Evolutionary conservation across 2,888 invertebrate genomes (phyloP).

Genomic region (Metellina segmentata): DNA sequence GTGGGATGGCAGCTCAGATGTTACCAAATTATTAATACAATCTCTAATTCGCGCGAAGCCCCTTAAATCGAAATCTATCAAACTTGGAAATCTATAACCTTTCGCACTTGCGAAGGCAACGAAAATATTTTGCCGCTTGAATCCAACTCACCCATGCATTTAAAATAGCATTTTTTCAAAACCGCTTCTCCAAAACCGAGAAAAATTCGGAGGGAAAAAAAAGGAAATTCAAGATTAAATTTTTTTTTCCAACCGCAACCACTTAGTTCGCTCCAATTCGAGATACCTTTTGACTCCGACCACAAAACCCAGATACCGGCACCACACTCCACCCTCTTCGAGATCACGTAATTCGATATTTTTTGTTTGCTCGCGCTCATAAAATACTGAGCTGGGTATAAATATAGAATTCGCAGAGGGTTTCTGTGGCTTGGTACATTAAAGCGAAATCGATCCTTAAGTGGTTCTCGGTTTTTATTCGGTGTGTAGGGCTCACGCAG

Average conservation of each 20-base stretch:
- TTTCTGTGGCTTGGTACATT: neutral
- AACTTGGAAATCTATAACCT: too few species aligned
- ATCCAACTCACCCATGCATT: too few species aligned
- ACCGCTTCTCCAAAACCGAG: too few species aligned
- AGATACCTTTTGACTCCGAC: neutral
- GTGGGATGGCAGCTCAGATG: too few species aligned
- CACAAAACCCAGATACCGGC: neutral
- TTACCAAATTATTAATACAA: too few species aligned
- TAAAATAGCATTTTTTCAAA: too few species aligned
- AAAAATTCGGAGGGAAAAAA: too few species aligned
- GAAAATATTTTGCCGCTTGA: too few species aligned
- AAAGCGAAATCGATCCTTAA: conserved; percentile 13
- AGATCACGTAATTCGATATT: neutral
- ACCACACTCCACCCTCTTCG: neutral
- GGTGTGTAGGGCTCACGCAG: neutral
- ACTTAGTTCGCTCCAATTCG: neutral
- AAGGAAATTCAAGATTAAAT: too few species aligned
- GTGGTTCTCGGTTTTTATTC: conserved; percentile 12
- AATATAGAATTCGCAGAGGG: conserved; percentile 13
- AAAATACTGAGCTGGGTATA: neutral
- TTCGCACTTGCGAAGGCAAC: too few species aligned
- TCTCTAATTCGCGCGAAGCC: too few species aligned
- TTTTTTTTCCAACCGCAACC: neutral
- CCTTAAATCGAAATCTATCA: too few species aligned
- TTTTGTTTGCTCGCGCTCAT: neutral